phyloP scores from a whole-genome alignment of 2,113 vertebrate genomes.

The Mus spicilegus region DNA sequence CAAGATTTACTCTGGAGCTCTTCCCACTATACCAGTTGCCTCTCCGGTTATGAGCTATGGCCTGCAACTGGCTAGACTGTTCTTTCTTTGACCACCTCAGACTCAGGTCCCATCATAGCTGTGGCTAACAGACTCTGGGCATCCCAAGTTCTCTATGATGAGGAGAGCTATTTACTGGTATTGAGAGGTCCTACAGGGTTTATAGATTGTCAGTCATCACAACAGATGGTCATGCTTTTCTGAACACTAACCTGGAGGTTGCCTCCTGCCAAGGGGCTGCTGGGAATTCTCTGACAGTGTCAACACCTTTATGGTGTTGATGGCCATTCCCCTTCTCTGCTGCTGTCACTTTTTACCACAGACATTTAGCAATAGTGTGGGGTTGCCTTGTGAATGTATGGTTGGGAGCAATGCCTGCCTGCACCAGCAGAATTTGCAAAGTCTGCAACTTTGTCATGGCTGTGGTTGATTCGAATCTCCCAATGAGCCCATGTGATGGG shows the following conservation, averaged over 20 bases:
- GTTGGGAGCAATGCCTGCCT: not conserved
- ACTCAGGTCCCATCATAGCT: not conserved
- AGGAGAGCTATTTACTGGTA: too few species aligned
- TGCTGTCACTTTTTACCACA: not conserved
- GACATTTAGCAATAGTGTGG: not conserved
- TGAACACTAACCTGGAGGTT: not conserved
- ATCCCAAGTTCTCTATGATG: not conserved
- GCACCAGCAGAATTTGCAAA: not conserved
- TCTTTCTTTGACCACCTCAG: not conserved
- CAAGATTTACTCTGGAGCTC: accelerated
- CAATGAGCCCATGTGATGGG: not conserved
- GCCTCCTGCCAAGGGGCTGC: not conserved
- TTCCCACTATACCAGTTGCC: accelerated
- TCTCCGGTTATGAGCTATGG: not conserved
- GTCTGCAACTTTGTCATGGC: not conserved
- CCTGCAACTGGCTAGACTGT: not conserved
- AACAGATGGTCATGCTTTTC: not conserved
- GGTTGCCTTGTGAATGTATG: too few species aligned
- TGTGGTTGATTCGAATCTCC: not conserved
- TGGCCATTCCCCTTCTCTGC: too few species aligned
- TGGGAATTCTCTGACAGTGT: not conserved
- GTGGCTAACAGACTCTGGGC: accelerated
- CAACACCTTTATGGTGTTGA: not conserved
- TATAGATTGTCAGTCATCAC: not conserved
- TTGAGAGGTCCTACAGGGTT: not conserved